Evolutionary conservation across 2,113 vertebrate species (phyloP).

Genomic region (Barnardius zonarius): DNA sequence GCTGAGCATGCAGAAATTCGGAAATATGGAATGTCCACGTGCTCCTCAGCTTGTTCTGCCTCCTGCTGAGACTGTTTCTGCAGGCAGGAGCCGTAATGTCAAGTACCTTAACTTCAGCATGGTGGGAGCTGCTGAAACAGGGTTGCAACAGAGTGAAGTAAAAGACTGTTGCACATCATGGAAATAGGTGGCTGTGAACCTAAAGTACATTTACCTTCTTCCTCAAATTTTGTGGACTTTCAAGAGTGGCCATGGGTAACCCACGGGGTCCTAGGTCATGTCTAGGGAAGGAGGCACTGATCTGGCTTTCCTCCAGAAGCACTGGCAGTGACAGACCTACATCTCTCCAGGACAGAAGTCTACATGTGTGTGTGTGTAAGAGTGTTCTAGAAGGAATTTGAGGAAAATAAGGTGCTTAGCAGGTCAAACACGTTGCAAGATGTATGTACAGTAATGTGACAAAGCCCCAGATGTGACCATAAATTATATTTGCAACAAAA

Average conservation of each 20-base stretch:
- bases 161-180: accelerated
- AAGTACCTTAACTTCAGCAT: background rate
- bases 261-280: background rate
- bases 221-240: background rate
- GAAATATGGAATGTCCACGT: background rate
- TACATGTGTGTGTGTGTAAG: accelerated
- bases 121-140: background rate
- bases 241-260: background rate
- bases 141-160: background rate
- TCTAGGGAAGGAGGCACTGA: background rate
- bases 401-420: background rate
- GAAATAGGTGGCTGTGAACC: background rate
- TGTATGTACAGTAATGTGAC: background rate
- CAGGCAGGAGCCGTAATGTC: background rate
- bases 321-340: background rate
- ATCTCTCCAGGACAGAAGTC: background rate
- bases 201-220: background rate
- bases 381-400: background rate
- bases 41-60: no score
- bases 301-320: background rate
- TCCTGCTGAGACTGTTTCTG: background rate
- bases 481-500: background rate
- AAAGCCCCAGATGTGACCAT: background rate
- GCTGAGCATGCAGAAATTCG: background rate
- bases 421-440: background rate